Conservation (phyloP, 2,113 vertebrate species). For the Neodon shergylaensis region DNA sequence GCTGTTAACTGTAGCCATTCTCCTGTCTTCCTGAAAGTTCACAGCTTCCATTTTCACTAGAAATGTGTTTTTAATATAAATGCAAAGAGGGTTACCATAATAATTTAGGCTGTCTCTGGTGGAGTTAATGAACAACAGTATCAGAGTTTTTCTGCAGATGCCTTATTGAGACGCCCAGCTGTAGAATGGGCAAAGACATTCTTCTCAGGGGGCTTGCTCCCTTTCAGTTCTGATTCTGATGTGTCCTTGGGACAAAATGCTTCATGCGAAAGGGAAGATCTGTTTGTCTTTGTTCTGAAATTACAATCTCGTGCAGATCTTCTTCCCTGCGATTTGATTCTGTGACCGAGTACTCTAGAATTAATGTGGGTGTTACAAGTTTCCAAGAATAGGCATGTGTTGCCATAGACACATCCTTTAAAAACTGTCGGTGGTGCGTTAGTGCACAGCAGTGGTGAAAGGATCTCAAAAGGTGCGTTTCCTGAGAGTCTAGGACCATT, state of each 20-base stretch:
- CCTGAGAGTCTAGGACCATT: constrained; percentile 73
- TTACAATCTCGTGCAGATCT: constrained; percentile 66
- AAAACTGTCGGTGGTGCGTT: constrained; percentile 67
- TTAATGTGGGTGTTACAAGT: constrained; percentile 71
- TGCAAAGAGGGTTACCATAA: constrained; percentile 63
- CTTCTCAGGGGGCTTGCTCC: neutral
- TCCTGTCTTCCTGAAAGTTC: constrained; percentile 55
- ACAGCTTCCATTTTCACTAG: constrained; percentile 59
- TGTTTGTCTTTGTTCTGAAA: constrained; percentile 74
- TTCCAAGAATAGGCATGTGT: constrained; percentile 78
- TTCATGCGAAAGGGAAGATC: constrained; percentile 28
- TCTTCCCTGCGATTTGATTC: constrained; percentile 70
- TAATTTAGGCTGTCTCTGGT: constrained; percentile 54
- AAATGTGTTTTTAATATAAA: constrained; percentile 67
- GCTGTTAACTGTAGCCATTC: constrained; percentile 22
- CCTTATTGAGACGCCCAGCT: neutral
- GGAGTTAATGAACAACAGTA: constrained; percentile 30
- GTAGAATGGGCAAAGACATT: neutral
- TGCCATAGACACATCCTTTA: constrained; percentile 85
- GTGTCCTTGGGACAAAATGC: constrained; percentile 55
- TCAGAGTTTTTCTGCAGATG: constrained; percentile 10
- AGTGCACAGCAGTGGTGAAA: constrained; percentile 66
- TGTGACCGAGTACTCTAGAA: constrained; percentile 61
- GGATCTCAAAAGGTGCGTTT: constrained; percentile 79
- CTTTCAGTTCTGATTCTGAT: neutral